Evolutionary conservation across 2,888 invertebrate genomes (phyloP).

Genomic region (Dioctria linearis): DNA sequence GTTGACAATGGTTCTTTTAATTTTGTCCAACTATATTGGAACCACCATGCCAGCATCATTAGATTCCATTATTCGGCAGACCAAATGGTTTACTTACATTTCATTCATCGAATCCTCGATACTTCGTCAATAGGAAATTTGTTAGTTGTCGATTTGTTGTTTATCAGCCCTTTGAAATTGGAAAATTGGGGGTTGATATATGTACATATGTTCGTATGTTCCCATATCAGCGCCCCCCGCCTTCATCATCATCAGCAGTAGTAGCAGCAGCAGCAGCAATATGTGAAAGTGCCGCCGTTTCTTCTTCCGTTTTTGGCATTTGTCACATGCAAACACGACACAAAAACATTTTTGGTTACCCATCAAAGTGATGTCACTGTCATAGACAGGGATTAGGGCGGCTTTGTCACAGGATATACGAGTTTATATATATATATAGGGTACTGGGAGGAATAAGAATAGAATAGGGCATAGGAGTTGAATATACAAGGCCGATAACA

Average conservation of each 20-base stretch:
- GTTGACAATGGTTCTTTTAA: no score
- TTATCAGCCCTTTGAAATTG: not conserved
- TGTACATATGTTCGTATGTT: not conserved
- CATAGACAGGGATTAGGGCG: conserved; percentile 59
- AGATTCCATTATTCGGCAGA: no score
- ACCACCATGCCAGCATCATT: no score
- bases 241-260: not conserved
- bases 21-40: no score
- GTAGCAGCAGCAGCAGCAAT: not conserved
- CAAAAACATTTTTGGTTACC: conserved; percentile 58
- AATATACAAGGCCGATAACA: conserved; percentile 42
- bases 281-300: conserved; percentile 41
- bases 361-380: conserved; percentile 60
- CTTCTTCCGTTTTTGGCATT: conserved; percentile 51
- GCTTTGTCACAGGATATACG: conserved; percentile 33
- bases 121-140: not conserved
- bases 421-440: no score
- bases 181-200: no score
- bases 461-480: conserved; percentile 27
- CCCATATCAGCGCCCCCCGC: not conserved
- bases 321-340: conserved; percentile 58
- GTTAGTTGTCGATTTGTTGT: not conserved
- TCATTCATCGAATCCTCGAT: not conserved
- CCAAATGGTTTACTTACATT: no score
- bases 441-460: conserved; percentile 5